A percentile compares a stretch with the other conserved stretches of the same genome.
Evolutionary conservation across 2,888 invertebrate genomes (phyloP).

Genomic region (Latrodectus hesperus): DNA sequence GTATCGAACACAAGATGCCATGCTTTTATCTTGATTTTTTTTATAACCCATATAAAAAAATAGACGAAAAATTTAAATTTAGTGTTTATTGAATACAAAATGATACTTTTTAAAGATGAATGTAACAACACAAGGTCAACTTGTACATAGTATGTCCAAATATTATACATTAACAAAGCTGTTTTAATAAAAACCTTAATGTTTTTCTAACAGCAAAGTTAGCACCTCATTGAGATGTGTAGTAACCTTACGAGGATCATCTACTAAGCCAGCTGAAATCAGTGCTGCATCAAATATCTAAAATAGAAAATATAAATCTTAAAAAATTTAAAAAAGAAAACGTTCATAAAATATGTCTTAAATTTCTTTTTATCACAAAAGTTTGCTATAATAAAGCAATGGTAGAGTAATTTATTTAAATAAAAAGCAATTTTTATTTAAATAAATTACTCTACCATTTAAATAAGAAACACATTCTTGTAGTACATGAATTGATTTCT

Average conservation of each 20-base stretch:
- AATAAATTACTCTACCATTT: no score
- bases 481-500: no score
- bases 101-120: not conserved
- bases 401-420: no score
- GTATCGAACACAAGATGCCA: no score
- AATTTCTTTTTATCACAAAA: no score
- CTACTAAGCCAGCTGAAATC: conserved; percentile 94
- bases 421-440: no score
- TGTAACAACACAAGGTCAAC: not conserved
- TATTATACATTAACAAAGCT: not conserved
- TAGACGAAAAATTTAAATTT: not conserved
- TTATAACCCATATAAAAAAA: not conserved
- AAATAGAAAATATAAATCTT: conserved; percentile 72
- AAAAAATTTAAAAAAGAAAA: no score
- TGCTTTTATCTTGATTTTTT: conserved; percentile 3
- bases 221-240: conserved; percentile 90
- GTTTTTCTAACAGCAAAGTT: conserved; percentile 86
- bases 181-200: conserved; percentile 75
- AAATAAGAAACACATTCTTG: no score
- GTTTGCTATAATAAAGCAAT: no score
- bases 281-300: conserved; percentile 93
- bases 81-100: not conserved
- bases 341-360: no score
- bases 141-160: not conserved
- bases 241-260: conserved; percentile 90